phyloP scores from a whole-genome alignment of 2,888 invertebrate species.

The Papilio elwesi region DNA sequence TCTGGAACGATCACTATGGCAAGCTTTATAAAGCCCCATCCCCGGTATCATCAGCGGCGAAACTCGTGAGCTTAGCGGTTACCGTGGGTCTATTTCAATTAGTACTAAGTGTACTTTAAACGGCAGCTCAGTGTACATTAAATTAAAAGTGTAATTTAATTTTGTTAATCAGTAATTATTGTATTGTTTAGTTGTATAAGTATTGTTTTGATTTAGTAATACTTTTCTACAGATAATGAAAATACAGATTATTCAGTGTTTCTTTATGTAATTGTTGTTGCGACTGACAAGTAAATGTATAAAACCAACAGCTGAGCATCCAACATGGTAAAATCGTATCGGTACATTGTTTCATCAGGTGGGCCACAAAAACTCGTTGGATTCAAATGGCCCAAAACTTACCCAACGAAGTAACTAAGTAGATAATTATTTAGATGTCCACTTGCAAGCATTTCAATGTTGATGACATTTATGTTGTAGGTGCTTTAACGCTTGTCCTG shows the following conservation, averaged over 20 bases:
- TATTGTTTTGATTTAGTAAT: conserved; percentile 9
- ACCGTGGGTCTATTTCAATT: conserved; percentile 44
- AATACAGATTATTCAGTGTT: neutral
- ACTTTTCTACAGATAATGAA: neutral
- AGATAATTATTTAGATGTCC: no score
- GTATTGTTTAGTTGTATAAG: conserved; percentile 3
- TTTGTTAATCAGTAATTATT: conserved; percentile 20
- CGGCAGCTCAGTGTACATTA: neutral
- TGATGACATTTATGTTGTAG: neutral
- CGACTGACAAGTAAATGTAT: no score
- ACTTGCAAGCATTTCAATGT: no score
- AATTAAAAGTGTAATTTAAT: neutral
- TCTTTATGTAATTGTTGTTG: neutral
- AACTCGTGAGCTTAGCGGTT: conserved; percentile 42
- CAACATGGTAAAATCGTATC: no score
- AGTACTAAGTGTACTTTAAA: conserved; percentile 41
- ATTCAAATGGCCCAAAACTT: no score
- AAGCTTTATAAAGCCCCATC: conserved; percentile 47
- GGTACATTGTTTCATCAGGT: no score
- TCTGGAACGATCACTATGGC: conserved; percentile 51
- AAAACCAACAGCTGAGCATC: no score
- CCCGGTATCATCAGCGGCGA: conserved; percentile 48
- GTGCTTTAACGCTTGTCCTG: neutral
- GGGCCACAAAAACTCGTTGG: no score
- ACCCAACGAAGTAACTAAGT: no score